A percentile compares a stretch with the other conserved stretches of the same genome.
Conservation (phyloP, 1,140 invertebrate species). For the Cephus cinctus region DNA sequence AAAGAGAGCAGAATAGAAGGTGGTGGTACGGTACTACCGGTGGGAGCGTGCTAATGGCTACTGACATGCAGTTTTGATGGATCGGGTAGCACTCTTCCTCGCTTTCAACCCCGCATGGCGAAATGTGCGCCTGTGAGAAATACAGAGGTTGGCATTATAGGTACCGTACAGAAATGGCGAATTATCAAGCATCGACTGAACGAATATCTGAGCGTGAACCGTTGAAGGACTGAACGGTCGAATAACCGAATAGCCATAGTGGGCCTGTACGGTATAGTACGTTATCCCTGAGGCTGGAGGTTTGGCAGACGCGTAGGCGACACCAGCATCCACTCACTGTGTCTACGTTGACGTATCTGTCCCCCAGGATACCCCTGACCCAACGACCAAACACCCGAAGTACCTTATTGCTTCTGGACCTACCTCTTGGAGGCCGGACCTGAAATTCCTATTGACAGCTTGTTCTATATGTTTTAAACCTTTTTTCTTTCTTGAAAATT, state of each 20-base stretch:
- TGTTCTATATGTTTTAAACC: no score
- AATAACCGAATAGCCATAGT: no score
- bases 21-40: slow-evolving; percentile 35
- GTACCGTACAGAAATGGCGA: slow-evolving; percentile 10
- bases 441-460: slow-evolving; percentile 35
- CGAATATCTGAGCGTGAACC: slow-evolving; percentile 20
- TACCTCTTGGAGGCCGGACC: slow-evolving; percentile 17
- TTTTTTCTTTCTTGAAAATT: no score
- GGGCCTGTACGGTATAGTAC: no score
- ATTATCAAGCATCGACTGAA: no score
- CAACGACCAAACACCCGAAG: slow-evolving; percentile 24
- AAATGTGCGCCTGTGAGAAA: slow-evolving; percentile 26
- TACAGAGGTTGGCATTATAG: background rate
- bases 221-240: no score
- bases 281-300: no score
- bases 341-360: slow-evolving; percentile 53
- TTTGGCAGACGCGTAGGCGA: slow-evolving; percentile 32
- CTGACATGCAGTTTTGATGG: slow-evolving; percentile 61
- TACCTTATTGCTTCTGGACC: background rate
- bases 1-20: no score
- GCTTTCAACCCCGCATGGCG: slow-evolving; percentile 32
- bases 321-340: slow-evolving; percentile 27
- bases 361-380: slow-evolving; percentile 40
- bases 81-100: slow-evolving; percentile 54
- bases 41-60: slow-evolving; percentile 62